Evolutionary conservation across 2,797 vertebrate genomes (phyloP), one percentile per base, ranked within the genome.

Genomic region (Coracias cyanogaster): DNA sequence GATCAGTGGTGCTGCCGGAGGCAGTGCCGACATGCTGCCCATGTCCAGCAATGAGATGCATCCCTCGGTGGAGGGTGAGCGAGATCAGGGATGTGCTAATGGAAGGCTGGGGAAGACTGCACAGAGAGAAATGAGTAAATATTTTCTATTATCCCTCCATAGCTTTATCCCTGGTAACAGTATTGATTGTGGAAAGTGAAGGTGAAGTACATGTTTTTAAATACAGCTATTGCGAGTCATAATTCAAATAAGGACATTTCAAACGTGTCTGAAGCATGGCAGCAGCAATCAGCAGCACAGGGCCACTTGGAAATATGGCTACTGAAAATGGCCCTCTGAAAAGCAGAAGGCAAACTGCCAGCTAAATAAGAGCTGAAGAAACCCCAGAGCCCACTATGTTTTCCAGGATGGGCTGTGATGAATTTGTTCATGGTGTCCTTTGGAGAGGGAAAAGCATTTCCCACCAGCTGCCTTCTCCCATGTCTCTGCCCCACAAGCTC

Each of bases 171-270:
- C 79, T 54, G 78, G 82, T 95, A 95, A 82, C 81, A 88, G 48
- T 92, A 96, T 89, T 91, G 92, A 92, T 90, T 90, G 85, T 86
- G 73, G 60, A 89, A 94, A 90, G 82, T 41, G 89, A 83, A 93
- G 52, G 85, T 94, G 82, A 89, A 82, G 52, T 85, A 80, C 80
- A 85, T 2, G 41, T 71, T 95, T 93, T 94, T 93, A 95, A 96
- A 97, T 89, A 92, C 78, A 87, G 83, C 70, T 85, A 64, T 95
- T 95, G 52, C 4, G 0, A 93, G 78, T 82, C 88, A 65, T 90
- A 90, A 95, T 94, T 96, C 95, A 93, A 89, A 93, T 69, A 61
- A 91, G 74, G 76, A 74, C 79, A 48, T 92, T 95, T 90, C 67
- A 67, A 87, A 93, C 57, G 46, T 24, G 26, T 86, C 81, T 92